Conservation (phyloP, 2,113 vertebrate genomes). For the Calyptomena viridis region DNA sequence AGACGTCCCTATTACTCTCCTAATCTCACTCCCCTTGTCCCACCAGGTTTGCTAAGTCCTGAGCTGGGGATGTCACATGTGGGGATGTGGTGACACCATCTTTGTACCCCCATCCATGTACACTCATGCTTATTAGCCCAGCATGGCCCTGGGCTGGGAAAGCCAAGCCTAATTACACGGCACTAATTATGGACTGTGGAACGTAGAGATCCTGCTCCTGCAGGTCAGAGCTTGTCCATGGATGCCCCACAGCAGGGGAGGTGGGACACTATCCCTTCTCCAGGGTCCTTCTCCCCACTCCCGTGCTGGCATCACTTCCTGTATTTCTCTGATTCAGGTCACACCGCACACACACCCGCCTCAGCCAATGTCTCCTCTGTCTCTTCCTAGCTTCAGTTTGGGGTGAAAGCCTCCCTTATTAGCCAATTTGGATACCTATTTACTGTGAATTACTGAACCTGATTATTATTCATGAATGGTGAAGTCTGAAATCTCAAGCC, state of each 20-base stretch:
- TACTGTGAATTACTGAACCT: constrained; percentile 75
- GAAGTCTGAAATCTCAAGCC: constrained; percentile 58
- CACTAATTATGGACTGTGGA: background rate
- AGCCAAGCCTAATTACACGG: background rate
- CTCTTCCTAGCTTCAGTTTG: constrained; percentile 61
- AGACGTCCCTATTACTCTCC: no score
- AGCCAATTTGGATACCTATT: constrained; percentile 78
- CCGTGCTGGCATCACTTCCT: background rate
- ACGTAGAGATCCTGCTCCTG: rapidly evolving
- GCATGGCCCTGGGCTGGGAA: background rate
- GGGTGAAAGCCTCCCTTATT: constrained; percentile 78
- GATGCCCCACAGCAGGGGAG: background rate
- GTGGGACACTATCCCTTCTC: background rate
- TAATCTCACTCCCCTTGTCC: background rate
- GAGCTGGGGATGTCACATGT: rapidly evolving
- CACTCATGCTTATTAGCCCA: background rate
- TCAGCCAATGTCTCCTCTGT: background rate
- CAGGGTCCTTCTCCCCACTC: background rate
- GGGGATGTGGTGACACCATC: rapidly evolving
- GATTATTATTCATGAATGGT: constrained; percentile 78
- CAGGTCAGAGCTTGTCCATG: background rate
- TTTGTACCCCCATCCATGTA: rapidly evolving
- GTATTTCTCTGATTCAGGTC: constrained; percentile 6
- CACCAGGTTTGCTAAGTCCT: background rate
- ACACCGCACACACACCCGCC: constrained; percentile 19